Conservation (phyloP, 2,888 invertebrate species). For the Drosophila maculinotata region DNA sequence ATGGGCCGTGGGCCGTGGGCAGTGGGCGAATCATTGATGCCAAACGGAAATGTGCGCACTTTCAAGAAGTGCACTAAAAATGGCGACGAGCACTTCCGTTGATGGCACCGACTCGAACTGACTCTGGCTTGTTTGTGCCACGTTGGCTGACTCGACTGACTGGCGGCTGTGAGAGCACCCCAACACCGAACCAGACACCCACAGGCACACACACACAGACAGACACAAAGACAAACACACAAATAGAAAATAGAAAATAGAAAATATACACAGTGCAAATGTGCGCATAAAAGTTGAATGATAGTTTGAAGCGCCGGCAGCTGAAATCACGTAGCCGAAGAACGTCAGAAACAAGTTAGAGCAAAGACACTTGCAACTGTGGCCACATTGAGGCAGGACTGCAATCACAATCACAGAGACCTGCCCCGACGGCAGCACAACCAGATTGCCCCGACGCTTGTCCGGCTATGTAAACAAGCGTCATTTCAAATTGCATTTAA, state of each 20-base stretch:
- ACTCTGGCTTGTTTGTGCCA: conserved; percentile 42
- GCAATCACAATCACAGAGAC: conserved; percentile 5
- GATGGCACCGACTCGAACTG: conserved; percentile 58
- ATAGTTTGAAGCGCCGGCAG: conserved; percentile 60
- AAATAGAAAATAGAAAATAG: conserved; percentile 1
- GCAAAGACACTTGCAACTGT: conserved; percentile 43
- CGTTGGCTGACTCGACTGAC: conserved; percentile 21
- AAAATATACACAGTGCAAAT: conserved; percentile 40
- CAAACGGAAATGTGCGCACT: conserved; percentile 82
- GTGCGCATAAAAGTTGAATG: conserved; percentile 74
- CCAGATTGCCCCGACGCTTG: conserved; percentile 18
- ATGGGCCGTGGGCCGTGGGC: conserved; percentile 21
- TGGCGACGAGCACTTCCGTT: conserved; percentile 80
- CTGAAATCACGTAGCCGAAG: conserved; percentile 51
- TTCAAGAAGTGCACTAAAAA: conserved; percentile 80
- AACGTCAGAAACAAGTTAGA: conserved; percentile 41
- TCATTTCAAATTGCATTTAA: conserved; percentile 73
- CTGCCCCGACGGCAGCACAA: conserved; percentile 7
- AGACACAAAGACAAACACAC: conserved; percentile 12
- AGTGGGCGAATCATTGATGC: conserved; percentile 77
- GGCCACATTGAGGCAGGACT: conserved; percentile 28
- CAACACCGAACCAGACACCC: conserved; percentile 1
- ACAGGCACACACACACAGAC: conserved; percentile 5
- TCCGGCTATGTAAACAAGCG: conserved; percentile 65
- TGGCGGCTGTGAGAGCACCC: conserved; percentile 23